These are phyloP conservation scores for Caenorhabditis wallacei DNA, from an alignment of 2,888 invertebrate species.

Conservation along the genomic window DNA sequence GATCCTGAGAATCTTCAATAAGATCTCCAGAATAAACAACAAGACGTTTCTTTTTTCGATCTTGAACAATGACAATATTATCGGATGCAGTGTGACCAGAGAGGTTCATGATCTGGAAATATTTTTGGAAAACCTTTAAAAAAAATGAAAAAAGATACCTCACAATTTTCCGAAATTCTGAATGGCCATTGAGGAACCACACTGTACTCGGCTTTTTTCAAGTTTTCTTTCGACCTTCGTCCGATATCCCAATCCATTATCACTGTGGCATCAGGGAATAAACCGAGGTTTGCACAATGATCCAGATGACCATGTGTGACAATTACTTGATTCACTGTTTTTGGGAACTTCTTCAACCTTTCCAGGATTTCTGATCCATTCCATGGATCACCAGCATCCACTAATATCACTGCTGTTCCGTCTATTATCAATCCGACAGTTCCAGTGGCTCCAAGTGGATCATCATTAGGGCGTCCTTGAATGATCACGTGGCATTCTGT, in stretches of 20 bases:
- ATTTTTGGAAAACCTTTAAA: neutral
- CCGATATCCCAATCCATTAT: constrained; percentile 67
- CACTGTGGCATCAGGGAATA: constrained; percentile 61
- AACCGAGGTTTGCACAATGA: constrained; percentile 67
- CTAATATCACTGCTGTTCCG: constrained; percentile 21
- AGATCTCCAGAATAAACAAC: constrained; percentile 67
- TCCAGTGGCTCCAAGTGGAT: constrained; percentile 45
- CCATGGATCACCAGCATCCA: constrained; percentile 71
- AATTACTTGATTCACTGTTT: constrained; percentile 56
- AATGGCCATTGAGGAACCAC: constrained; percentile 44
- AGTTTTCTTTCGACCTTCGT: constrained; percentile 3
- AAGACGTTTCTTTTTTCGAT: neutral
- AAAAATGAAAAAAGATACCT: constrained; percentile 18
- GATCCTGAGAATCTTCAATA: constrained; percentile 60
- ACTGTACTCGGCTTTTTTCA: constrained; percentile 35
- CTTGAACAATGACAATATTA: constrained; percentile 37
- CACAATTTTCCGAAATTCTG: constrained; percentile 34
- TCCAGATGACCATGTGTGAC: constrained; percentile 73
- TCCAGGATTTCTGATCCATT: constrained; percentile 60
- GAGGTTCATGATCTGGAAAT: constrained; percentile 48
- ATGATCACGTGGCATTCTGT: constrained; percentile 12
- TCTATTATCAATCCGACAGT: constrained; percentile 54
- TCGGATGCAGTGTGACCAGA: constrained; percentile 69
- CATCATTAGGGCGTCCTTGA: constrained; percentile 43
- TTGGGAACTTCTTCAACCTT: constrained; percentile 25